A percentile compares a stretch with the other conserved stretches of the same genome.
phyloP scores from a whole-genome alignment of 2,888 invertebrate genomes.

The Pterostichus madidus region DNA sequence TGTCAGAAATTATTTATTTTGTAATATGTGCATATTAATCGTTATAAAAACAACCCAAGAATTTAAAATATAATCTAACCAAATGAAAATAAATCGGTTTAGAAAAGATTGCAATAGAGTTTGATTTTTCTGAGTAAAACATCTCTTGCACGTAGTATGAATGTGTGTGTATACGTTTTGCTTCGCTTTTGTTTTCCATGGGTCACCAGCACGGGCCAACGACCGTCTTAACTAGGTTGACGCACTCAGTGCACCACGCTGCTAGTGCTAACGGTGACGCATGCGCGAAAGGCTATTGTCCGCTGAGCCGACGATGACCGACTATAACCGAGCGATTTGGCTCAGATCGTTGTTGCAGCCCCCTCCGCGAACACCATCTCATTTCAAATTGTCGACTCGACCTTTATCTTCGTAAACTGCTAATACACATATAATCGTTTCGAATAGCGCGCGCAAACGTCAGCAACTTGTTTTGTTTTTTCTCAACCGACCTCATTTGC shows the following conservation, averaged over 20 bases:
- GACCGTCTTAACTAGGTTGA: conserved; percentile 67
- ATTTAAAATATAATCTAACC: no score
- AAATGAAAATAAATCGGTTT: no score
- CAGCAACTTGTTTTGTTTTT: conserved; percentile 32
- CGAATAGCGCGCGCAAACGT: not conserved
- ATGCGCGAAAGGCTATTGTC: conserved; percentile 66
- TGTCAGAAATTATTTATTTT: no score
- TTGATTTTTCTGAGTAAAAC: no score
- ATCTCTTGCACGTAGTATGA: not conserved
- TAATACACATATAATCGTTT: conserved; percentile 13
- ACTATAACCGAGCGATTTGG: conserved; percentile 22
- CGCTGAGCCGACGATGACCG: conserved; percentile 40
- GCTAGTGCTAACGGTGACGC: conserved; percentile 54
- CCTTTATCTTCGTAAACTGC: conserved; percentile 44
- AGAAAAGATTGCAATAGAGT: no score
- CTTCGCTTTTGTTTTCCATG: conserved; percentile 67
- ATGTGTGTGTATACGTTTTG: conserved; percentile 57
- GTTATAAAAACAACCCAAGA: no score
- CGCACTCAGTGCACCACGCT: conserved; percentile 59
- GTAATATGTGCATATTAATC: no score
- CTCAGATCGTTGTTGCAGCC: not conserved
- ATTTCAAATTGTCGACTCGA: conserved; percentile 18
- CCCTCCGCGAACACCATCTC: not conserved
- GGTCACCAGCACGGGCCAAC: conserved; percentile 66
- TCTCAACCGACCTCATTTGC: conserved; percentile 52